A percentile compares a stretch with the other conserved stretches of the same genome.
Evolutionary conservation across 2,797 vertebrate species (phyloP).

Genomic region (Urocyon cinereoargenteus): DNA sequence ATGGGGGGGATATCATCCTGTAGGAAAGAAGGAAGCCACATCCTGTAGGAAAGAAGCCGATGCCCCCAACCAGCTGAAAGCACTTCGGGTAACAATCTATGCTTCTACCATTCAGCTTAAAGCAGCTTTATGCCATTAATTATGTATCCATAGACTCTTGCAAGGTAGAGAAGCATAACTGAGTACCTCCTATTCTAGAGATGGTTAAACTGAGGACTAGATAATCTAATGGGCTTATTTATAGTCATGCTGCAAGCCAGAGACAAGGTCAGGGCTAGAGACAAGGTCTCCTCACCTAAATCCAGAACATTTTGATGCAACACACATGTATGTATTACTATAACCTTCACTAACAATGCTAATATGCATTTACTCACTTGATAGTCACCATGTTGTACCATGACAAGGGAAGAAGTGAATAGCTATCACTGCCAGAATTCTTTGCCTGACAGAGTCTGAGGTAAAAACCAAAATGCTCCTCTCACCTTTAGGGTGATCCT

Average conservation of each 20-base stretch:
- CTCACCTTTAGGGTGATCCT: slow-evolving; percentile 93
- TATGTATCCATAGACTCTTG: neutral
- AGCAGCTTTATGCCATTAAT: neutral
- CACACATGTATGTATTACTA: neutral
- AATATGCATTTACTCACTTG: neutral
- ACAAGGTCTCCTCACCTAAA: neutral
- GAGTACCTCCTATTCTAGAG: neutral
- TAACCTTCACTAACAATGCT: neutral
- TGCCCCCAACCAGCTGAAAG: neutral
- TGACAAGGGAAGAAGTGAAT: neutral
- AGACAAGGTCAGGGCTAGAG: neutral
- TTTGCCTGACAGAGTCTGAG: neutral
- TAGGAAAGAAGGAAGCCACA: slow-evolving; percentile 32
- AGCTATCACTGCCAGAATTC: neutral
- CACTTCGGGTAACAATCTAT: neutral
- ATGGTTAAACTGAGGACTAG: neutral
- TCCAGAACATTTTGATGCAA: neutral
- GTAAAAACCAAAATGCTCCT: neutral
- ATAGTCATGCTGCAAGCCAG: neutral
- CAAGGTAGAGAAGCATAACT: neutral
- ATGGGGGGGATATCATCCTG: slow-evolving; percentile 95
- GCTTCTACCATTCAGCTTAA: neutral
- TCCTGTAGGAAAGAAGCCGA: slow-evolving; percentile 87
- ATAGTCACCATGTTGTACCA: neutral
- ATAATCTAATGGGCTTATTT: neutral